Percentiles rank a stretch among this genome's conserved stretches.
Conservation (phyloP, 1,140 invertebrate species). For the Hyphantria cunea region DNA sequence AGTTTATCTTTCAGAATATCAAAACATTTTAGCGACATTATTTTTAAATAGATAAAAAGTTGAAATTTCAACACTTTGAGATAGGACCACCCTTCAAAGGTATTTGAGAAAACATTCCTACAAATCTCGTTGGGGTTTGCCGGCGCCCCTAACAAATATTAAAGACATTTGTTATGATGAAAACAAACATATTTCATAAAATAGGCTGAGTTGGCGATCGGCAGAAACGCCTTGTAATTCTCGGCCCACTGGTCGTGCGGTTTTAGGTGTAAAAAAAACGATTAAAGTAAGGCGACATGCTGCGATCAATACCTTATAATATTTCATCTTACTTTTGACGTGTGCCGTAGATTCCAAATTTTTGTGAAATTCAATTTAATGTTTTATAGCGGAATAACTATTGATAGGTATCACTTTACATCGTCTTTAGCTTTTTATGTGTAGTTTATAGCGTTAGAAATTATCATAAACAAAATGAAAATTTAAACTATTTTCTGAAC, state of each 20-base stretch:
- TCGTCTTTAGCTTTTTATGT: constrained; percentile 53
- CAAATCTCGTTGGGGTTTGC: constrained; percentile 36
- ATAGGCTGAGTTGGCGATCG: constrained; percentile 61
- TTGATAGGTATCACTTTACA: constrained; percentile 67
- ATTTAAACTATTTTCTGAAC: too few relatives aligned
- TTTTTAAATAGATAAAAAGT: constrained; percentile 20
- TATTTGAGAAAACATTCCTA: constrained; percentile 59
- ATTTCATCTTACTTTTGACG: constrained; percentile 69
- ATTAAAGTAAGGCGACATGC: constrained; percentile 77
- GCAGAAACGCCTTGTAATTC: constrained; percentile 75
- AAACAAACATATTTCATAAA: constrained; percentile 77
- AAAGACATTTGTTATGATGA: constrained; percentile 62
- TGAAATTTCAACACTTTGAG: constrained; percentile 36
- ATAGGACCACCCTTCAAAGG: constrained; percentile 59
- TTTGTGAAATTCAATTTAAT: constrained; percentile 78
- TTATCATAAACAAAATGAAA: constrained; percentile 4
- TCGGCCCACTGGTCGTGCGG: constrained; percentile 71
- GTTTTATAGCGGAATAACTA: constrained; percentile 60
- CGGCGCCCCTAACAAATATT: constrained; percentile 47
- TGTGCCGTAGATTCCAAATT: constrained; percentile 68
- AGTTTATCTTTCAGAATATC: constrained; percentile 3
- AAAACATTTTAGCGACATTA: constrained; percentile 26
- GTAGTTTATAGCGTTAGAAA: constrained; percentile 44
- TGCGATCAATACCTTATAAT: constrained; percentile 77
- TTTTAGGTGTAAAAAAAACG: constrained; percentile 81